Percentiles rank a stretch among this genome's conserved stretches.
Conservation (phyloP, 1,140 invertebrate genomes). For the Zaprionus taronus region DNA sequence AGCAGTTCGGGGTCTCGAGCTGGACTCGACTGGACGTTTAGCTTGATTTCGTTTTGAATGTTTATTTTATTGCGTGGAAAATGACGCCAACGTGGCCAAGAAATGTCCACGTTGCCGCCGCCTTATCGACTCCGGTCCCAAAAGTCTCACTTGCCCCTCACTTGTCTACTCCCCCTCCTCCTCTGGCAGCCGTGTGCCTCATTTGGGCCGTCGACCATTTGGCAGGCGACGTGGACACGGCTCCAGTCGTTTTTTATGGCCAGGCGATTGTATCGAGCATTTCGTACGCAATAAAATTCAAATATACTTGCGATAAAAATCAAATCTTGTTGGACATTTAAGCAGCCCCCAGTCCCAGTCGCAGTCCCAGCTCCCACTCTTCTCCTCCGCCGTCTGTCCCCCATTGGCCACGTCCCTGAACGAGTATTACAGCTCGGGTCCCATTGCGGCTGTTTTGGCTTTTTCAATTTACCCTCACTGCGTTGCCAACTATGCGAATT, state of each 20-base stretch:
- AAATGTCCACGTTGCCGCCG: slow-evolving; percentile 59
- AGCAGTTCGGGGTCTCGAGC: background rate
- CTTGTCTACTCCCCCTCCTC: slow-evolving; percentile 3
- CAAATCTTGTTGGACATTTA: slow-evolving; percentile 81
- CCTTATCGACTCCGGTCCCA: slow-evolving; percentile 38
- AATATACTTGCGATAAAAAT: slow-evolving; percentile 84
- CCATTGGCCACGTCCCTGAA: slow-evolving; percentile 6
- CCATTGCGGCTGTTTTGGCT: slow-evolving; percentile 56
- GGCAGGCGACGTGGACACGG: slow-evolving; percentile 58
- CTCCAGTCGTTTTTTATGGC: slow-evolving; percentile 78
- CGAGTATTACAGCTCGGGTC: slow-evolving; percentile 32
- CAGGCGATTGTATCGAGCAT: slow-evolving; percentile 73
- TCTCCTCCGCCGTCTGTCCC: background rate
- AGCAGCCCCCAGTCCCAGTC: slow-evolving; percentile 19
- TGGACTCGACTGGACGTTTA: slow-evolving; percentile 64
- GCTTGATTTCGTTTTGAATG: slow-evolving; percentile 83
- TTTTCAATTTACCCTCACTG: slow-evolving; percentile 60
- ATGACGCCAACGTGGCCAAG: slow-evolving; percentile 84
- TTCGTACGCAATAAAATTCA: slow-evolving; percentile 84
- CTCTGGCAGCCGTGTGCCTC: slow-evolving; percentile 14
- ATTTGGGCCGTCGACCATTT: slow-evolving; percentile 38
- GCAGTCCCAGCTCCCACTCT: background rate
- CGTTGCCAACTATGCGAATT: slow-evolving; percentile 36
- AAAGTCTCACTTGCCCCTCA: slow-evolving; percentile 10
- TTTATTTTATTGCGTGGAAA: slow-evolving; percentile 84